These are phyloP conservation scores for Benitochromis conjunctus DNA, from an alignment of 2,113 vertebrate genomes.

Conservation along the genomic window DNA sequence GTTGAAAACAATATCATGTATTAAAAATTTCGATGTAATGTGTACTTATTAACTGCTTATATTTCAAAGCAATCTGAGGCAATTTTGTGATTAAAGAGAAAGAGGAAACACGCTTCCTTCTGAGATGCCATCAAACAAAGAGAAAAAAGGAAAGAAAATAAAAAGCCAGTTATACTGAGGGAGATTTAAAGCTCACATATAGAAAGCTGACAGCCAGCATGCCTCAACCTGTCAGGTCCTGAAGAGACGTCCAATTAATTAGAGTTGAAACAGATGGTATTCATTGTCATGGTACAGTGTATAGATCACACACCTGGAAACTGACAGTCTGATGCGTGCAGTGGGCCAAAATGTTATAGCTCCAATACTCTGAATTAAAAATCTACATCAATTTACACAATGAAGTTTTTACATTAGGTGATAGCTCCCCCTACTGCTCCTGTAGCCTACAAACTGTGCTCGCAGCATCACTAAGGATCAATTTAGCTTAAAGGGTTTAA, in stretches of 20 bases:
- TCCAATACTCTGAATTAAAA: background rate
- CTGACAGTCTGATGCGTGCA: background rate
- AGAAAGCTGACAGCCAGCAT: background rate
- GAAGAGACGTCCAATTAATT: background rate
- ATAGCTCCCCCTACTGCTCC: slow-evolving; percentile 45
- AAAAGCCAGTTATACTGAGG: background rate
- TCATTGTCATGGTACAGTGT: background rate
- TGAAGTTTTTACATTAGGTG: background rate
- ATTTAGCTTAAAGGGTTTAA: background rate
- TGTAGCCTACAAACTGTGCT: background rate
- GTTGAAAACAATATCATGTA: background rate
- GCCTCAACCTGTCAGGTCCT: background rate
- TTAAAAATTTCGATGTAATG: background rate
- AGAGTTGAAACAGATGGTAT: background rate
- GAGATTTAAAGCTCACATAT: background rate
- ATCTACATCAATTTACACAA: background rate
- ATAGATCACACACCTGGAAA: background rate
- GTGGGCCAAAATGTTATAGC: background rate
- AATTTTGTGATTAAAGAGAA: background rate
- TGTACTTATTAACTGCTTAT: background rate
- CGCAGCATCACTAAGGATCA: background rate
- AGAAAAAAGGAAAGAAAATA: background rate
- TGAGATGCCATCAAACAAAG: background rate
- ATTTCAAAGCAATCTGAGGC: background rate
- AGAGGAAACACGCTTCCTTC: background rate